These are phyloP conservation scores for Electrona antarctica DNA, from an alignment of 2,113 vertebrate genomes.

Conservation along the genomic window DNA sequence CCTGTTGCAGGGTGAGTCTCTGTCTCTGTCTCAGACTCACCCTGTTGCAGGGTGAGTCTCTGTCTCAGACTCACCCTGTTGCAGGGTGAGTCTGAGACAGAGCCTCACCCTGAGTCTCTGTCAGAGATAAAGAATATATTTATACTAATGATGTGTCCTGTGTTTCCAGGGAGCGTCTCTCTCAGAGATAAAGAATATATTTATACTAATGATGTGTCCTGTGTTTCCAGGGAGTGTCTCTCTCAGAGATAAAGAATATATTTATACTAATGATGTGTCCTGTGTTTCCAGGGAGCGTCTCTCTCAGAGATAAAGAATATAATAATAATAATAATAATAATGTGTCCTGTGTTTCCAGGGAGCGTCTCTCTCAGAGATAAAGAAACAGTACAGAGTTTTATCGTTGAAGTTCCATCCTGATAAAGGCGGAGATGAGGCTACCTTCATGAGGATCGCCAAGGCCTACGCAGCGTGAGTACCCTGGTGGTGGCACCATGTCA, in stretches of 20 bases:
- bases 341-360: constrained; percentile 76
- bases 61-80: too few relatives aligned
- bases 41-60: too few relatives aligned
- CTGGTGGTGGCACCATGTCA: too few relatives aligned
- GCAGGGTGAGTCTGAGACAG: too few relatives aligned
- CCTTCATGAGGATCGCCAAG: constrained; percentile 97
- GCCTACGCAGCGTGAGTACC: constrained; percentile 93
- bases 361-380: constrained; percentile 90
- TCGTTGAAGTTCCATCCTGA: constrained; percentile 95
- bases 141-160: neutral
- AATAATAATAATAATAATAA: neutral
- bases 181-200: constrained; percentile 93
- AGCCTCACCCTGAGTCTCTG: too few relatives aligned
- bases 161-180: constrained; percentile 86
- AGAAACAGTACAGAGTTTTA: constrained; percentile 92
- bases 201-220: neutral
- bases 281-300: constrained; percentile 81
- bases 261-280: neutral
- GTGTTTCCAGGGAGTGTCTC: constrained; percentile 84
- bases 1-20: too few relatives aligned
- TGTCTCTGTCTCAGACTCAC: too few relatives aligned
- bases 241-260: constrained; percentile 93
- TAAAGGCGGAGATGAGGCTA: constrained; percentile 95
- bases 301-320: neutral
- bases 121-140: neutral